Base-by-base conservation (phyloP, 1,140 invertebrate genomes). In the Ericerus pela region DNA sequence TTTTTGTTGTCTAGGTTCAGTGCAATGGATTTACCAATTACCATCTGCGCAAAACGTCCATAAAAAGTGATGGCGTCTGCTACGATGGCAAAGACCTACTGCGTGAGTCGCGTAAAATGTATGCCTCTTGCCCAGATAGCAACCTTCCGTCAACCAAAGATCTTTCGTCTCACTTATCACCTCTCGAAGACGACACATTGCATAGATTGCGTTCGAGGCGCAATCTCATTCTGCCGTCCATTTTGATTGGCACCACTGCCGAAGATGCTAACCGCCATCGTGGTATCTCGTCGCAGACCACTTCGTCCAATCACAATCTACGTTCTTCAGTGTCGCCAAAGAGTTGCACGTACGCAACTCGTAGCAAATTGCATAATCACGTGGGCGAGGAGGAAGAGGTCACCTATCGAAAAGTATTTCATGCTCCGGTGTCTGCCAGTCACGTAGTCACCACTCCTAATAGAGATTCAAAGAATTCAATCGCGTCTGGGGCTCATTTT, bases 161-260 rank as follows among this genome's bases (percentile, higher is more conserved):
- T 31, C 51, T 26, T 12, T 2, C 22, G 2, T 24, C 41, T 2
- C 16, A 47, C 4, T 20, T n/a, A 11, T 41, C 14, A 31, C 22
- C 22, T 18, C 43, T 16, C 47, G 28, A 27, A 47, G 58, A 55
- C 55, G 53, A 38, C 24, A 55, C 3, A 41, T 43, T 37, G 38
- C 58, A 33, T 53, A 10, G 41, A 24, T 47, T 47, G 20, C 41
- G 41, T 47, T 47, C 41, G 12, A 18, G 41, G 4, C 22, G 26
- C 22, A 47, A 24, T 47, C 20, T 47, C 10, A 24, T 47, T 14
- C 53, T 63, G 11, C 62, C 63, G 1, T 54, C 55, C 2, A 57
- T 37, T 20, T 33, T 65, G 14, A 59, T 65, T 26, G 66, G 65
- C 3, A 60, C 58, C 10, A 62, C 59, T 24, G 59, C 60, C 11